These are phyloP conservation scores for Callocephalon fimbriatum DNA, from an alignment of 2,113 vertebrate species.

Conservation along the genomic window DNA sequence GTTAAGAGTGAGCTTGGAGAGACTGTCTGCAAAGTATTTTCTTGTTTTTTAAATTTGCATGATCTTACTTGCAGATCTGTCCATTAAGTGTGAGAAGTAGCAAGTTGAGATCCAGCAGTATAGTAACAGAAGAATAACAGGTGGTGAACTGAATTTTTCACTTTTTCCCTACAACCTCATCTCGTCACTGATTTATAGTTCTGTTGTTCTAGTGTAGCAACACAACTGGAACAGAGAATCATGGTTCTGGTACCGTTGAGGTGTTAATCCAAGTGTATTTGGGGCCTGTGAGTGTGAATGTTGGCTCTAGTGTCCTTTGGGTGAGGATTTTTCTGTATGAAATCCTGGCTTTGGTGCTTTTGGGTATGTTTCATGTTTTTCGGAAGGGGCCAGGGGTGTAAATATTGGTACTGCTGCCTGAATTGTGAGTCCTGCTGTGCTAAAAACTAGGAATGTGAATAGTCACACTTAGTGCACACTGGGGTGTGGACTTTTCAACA, in stretches of 20 bases:
- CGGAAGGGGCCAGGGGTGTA: neutral
- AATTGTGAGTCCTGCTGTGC: neutral
- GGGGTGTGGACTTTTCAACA: neutral
- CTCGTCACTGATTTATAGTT: neutral
- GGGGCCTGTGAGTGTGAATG: neutral
- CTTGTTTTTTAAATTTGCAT: neutral
- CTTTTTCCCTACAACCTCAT: neutral
- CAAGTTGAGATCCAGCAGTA: neutral
- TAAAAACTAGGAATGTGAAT: neutral
- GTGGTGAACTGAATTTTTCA: neutral
- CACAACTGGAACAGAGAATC: neutral
- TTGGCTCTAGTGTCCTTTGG: neutral
- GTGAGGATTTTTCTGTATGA: neutral
- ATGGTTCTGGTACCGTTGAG: neutral
- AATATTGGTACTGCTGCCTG: neutral
- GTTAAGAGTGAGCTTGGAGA: neutral
- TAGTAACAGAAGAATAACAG: neutral
- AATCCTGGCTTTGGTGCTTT: neutral
- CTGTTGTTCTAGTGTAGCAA: neutral
- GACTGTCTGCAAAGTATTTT: neutral
- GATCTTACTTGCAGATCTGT: neutral
- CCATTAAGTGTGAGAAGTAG: neutral
- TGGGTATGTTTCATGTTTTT: neutral
- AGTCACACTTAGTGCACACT: neutral
- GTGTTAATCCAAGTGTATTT: neutral